Evolutionary conservation across 2,797 vertebrate species (phyloP).

Genomic region (Gymnothorax reevesii): DNA sequence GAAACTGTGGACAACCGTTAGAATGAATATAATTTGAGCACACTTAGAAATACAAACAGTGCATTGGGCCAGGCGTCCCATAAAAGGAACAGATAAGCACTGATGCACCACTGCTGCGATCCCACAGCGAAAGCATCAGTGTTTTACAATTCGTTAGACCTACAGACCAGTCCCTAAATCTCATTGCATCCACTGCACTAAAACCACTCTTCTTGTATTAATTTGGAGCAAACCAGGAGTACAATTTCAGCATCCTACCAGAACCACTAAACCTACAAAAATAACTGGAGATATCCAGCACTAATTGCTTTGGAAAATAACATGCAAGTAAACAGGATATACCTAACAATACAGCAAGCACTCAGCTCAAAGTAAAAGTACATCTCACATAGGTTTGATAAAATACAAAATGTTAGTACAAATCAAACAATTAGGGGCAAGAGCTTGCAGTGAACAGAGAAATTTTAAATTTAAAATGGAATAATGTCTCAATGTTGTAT

Average conservation of each 20-base stretch:
- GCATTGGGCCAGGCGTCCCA: not conserved
- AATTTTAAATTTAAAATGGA: not conserved
- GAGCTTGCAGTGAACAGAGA: not conserved
- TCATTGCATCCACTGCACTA: constrained; percentile 2
- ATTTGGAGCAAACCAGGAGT: not conserved
- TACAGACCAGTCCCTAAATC: not conserved
- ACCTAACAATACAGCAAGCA: constrained; percentile 11
- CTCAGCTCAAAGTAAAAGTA: constrained; percentile 12
- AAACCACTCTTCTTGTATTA: constrained; percentile 9
- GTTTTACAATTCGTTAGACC: constrained; percentile 4
- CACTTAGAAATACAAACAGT: not conserved
- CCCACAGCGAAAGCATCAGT: not conserved
- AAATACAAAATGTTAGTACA: not conserved
- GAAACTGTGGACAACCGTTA: not conserved
- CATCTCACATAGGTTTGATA: not conserved
- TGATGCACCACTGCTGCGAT: not conserved
- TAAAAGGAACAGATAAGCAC: not conserved
- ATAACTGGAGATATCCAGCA: constrained; percentile 5
- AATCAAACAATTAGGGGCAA: not conserved
- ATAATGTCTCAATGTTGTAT: not conserved
- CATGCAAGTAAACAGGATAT: constrained; percentile 1
- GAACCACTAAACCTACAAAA: constrained; percentile 10
- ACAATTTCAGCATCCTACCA: constrained; percentile 9
- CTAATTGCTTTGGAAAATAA: constrained; percentile 1
- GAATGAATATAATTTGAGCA: not conserved